A percentile compares a stretch with the other conserved stretches of the same genome.
Evolutionary conservation across 1,140 invertebrate genomes (phyloP).

Genomic region (Lepeophtheirus salmonis): DNA sequence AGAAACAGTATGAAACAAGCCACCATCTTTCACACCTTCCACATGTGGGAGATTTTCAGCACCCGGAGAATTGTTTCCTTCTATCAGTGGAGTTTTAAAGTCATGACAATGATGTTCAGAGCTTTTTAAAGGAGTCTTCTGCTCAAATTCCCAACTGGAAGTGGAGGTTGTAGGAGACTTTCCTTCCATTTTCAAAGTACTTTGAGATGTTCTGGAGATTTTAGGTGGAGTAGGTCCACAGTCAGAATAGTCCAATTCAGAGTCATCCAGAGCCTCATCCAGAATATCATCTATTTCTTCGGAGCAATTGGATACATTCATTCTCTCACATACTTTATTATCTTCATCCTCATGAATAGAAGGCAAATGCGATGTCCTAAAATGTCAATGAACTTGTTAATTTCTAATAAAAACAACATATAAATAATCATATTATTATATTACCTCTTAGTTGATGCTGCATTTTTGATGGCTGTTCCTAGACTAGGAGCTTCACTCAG

Average conservation of each 20-base stretch:
- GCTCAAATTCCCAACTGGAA: conserved; percentile 2
- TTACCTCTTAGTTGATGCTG: neutral
- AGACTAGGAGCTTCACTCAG: conserved; percentile 11
- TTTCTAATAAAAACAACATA: neutral
- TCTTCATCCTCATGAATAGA: neutral
- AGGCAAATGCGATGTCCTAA: neutral
- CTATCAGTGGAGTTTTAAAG: conserved; percentile 1
- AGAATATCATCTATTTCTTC: conserved; percentile 17
- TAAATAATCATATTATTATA: neutral
- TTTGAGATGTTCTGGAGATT: neutral
- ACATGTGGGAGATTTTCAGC: neutral
- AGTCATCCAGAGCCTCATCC: conserved; percentile 17
- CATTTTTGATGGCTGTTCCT: neutral
- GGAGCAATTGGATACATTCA: neutral
- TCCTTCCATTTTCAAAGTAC: too few relatives aligned
- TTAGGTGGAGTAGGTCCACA: neutral
- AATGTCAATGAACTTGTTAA: neutral
- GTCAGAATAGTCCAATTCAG: neutral
- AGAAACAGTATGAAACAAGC: conserved; percentile 6
- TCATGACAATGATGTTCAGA: neutral
- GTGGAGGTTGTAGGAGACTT: neutral
- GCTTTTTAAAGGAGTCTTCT: neutral
- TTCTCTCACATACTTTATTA: too few relatives aligned
- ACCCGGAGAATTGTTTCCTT: neutral
- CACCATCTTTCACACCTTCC: conserved; percentile 1